Percentiles rank a stretch among this genome's conserved stretches.
These are phyloP conservation scores for Melipona beecheii DNA, from an alignment of 2,888 invertebrate genomes.

Conservation along the genomic window DNA sequence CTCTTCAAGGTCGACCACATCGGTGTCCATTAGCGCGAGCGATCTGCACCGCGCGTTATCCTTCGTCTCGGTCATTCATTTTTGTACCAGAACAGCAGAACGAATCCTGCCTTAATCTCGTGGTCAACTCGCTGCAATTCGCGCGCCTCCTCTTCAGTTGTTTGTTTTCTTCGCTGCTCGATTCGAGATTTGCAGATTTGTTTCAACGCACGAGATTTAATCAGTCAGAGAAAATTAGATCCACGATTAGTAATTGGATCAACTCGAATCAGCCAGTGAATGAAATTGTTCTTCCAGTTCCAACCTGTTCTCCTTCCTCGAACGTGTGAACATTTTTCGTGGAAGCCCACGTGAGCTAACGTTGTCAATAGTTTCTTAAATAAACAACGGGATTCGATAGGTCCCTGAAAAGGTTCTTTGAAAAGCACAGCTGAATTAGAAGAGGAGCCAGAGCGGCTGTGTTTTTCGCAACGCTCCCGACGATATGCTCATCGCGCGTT, in stretches of 20 bases:
- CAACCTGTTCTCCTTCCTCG: too few species aligned
- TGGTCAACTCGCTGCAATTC: background rate
- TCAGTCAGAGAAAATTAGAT: too few species aligned
- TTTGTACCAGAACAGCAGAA: constrained; percentile 4
- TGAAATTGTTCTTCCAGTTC: too few species aligned
- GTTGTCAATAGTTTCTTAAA: background rate
- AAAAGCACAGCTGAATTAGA: background rate
- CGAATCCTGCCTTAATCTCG: background rate
- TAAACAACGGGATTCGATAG: background rate
- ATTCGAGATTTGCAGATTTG: background rate
- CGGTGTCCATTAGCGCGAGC: constrained; percentile 36
- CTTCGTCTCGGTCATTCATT: constrained; percentile 28
- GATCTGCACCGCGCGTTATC: constrained; percentile 14
- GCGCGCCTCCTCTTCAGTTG: background rate
- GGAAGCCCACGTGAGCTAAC: too few species aligned
- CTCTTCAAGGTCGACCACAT: constrained; percentile 49
- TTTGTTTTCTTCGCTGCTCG: background rate
- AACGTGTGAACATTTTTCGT: too few species aligned
- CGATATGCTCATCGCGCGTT: constrained; percentile 12
- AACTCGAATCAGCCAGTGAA: too few species aligned
- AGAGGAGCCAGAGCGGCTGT: background rate
- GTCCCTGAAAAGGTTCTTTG: background rate
- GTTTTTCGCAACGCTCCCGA: constrained; percentile 17
- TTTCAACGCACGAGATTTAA: background rate
- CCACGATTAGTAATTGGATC: too few species aligned